Evolutionary conservation across 2,888 invertebrate species (phyloP), one percentile per base, ranked within the genome.

Genomic region (Apotomis turbidana): DNA sequence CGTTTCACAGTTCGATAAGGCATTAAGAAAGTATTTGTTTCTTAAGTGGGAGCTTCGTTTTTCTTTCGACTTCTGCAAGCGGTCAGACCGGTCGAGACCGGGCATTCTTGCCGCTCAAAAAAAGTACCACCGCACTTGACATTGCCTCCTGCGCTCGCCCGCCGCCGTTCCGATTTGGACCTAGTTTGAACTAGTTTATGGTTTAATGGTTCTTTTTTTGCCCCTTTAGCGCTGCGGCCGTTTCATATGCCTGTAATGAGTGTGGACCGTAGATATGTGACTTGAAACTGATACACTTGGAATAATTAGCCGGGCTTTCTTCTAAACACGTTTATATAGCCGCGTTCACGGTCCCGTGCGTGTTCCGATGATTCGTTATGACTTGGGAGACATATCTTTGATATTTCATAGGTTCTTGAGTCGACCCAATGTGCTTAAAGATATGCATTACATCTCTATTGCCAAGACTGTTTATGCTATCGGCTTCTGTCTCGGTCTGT

Each of bases 41-140:
- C 46, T 46, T 57, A 57, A 46, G 55, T 46, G 8, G 66, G 44
- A 12, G n/a, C 55, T 13, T 57, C 55, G 66, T 57, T 46, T 66
- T 66, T 66, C 66, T 44, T 57, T 55, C n/a, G 36, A 66, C 12
- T 12, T 44, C 9, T 15, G 5, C 44, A 66, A 66, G 66, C 55
- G 8, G 66, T 66, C 55, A 46, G 46, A 66, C 66, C 66, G 66
- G 66, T 66, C 66, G 55, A 2, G 55, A 57, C 66, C 66, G 66
- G 55, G 66, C 66, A 66, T 66, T 66, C 66, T 66, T 66, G 38
- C 58, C 10, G 3, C 55, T 57, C 55, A 66, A 66, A 66, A 66
- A 66, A 66, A 66, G 55, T 66, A 57, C n/a, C 36, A 49, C 52
- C 51, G 62, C 46, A 36, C 10, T 66, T 54, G 52, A 44, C 27